These are phyloP conservation scores for Geotria australis DNA, from an alignment of 2,797 vertebrate species.

Conservation along the genomic window DNA sequence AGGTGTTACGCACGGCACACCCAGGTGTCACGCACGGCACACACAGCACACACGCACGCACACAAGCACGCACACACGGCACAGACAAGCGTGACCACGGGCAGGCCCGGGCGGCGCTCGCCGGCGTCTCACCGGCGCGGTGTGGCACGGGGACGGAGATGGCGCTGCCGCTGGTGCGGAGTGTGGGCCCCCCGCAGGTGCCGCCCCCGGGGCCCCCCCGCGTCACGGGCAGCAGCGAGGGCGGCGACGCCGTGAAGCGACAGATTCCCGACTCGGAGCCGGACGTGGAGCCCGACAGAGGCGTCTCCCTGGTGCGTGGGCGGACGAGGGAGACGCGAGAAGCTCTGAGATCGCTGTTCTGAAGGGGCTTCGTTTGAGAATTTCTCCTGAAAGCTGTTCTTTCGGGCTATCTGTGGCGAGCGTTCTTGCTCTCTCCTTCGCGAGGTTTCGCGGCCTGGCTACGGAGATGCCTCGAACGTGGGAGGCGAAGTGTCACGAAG, in stretches of 20 bases:
- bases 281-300: conserved; percentile 3
- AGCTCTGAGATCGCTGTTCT: no score
- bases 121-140: conserved; percentile 50
- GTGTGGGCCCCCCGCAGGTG: conserved; percentile 34
- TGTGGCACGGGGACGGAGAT: conserved; percentile 95
- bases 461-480: no score
- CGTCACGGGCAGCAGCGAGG: conserved; percentile 29
- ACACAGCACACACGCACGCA: not conserved
- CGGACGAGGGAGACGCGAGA: no score
- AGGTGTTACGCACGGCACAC: no score
- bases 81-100: not conserved
- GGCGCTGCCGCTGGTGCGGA: conserved; percentile 75
- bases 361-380: no score
- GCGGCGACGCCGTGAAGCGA: conserved; percentile 77
- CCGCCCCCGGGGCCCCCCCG: not conserved
- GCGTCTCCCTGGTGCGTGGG: no score
- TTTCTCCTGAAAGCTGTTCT: no score
- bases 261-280: conserved; percentile 89
- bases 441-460: no score
- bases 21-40: no score
- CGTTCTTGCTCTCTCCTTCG: no score
- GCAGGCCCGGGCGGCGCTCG: conserved; percentile 9
- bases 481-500: no score
- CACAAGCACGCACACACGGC: not conserved
- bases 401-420: no score